Evolutionary conservation across 2,797 vertebrate genomes (phyloP).

Genomic region (Pelodytes ibericus): DNA sequence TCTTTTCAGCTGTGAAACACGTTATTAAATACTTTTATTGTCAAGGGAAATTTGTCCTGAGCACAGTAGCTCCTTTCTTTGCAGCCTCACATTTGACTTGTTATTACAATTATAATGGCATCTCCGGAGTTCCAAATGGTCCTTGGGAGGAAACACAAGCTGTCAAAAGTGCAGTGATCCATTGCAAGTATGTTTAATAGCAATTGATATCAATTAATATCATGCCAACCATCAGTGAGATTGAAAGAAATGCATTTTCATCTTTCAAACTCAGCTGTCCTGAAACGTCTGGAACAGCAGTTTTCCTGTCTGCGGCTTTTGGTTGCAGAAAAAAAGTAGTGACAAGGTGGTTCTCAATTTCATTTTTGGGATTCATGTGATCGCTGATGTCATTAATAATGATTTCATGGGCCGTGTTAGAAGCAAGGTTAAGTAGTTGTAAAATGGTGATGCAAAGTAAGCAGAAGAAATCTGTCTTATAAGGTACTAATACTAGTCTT

Average conservation of each 20-base stretch:
- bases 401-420: too few species aligned
- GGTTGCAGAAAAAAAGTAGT: conserved; percentile 11
- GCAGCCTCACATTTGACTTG: conserved; percentile 53
- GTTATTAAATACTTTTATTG: conserved; percentile 55
- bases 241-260: conserved; percentile 40
- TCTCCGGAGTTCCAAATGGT: conserved; percentile 12
- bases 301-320: conserved; percentile 17
- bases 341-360: background rate
- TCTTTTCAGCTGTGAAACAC: conserved; percentile 36
- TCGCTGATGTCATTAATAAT: background rate
- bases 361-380: background rate
- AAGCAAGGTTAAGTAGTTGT: too few species aligned
- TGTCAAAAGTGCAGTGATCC: conserved; percentile 41
- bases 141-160: conserved; percentile 44
- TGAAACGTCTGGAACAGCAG: conserved; percentile 6
- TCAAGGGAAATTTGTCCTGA: conserved; percentile 53
- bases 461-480: too few species aligned
- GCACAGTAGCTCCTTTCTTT: conserved; percentile 44
- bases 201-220: conserved; percentile 54
- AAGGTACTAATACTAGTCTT: too few species aligned
- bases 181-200: conserved; percentile 49
- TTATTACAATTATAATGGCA: conserved; percentile 60
- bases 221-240: conserved; percentile 38
- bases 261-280: conserved; percentile 35
- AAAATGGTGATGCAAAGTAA: too few species aligned